These are phyloP conservation scores for Remorina albescens DNA, from an alignment of 2,797 vertebrate species.

Conservation along the genomic window DNA sequence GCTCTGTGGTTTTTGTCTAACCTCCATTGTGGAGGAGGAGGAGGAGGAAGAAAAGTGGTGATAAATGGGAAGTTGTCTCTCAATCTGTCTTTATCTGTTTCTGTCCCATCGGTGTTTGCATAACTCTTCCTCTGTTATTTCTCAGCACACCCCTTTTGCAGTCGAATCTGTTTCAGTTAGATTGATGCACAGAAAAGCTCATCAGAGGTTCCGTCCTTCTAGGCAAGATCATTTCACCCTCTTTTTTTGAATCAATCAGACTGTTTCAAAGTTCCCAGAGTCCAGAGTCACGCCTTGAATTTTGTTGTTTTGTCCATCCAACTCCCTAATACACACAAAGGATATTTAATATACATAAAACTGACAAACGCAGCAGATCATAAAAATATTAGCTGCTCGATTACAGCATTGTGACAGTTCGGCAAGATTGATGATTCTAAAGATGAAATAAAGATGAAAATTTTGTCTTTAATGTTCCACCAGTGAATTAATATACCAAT, in stretches of 20 bases:
- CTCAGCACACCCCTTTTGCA: slow-evolving; percentile 19
- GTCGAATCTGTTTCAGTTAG: slow-evolving; percentile 23
- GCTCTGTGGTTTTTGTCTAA: slow-evolving; percentile 42
- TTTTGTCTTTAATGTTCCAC: slow-evolving; percentile 11
- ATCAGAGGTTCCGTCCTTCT: slow-evolving; percentile 31
- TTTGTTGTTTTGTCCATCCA: neutral
- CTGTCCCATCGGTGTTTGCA: slow-evolving; percentile 22
- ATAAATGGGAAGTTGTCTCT: slow-evolving; percentile 72
- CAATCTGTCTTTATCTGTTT: slow-evolving; percentile 52
- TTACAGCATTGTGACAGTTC: neutral
- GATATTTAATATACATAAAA: neutral
- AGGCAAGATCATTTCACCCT: slow-evolving; percentile 21
- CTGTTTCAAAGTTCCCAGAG: neutral
- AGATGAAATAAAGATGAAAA: slow-evolving; percentile 13
- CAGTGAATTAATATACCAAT: slow-evolving; percentile 16
- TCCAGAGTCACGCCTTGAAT: neutral
- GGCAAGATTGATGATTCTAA: neutral
- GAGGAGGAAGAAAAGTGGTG: slow-evolving; percentile 33
- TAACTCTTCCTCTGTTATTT: slow-evolving; percentile 37
- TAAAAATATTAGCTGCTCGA: neutral
- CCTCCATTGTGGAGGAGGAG: slow-evolving; percentile 49
- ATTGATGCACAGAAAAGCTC: slow-evolving; percentile 15
- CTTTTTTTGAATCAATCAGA: slow-evolving; percentile 1
- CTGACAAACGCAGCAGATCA: neutral
- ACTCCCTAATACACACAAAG: neutral